Percentiles rank a stretch among this genome's conserved stretches.
These are phyloP conservation scores for Tadarida brasiliensis DNA, from an alignment of 2,797 vertebrate genomes.

Conservation along the genomic window DNA sequence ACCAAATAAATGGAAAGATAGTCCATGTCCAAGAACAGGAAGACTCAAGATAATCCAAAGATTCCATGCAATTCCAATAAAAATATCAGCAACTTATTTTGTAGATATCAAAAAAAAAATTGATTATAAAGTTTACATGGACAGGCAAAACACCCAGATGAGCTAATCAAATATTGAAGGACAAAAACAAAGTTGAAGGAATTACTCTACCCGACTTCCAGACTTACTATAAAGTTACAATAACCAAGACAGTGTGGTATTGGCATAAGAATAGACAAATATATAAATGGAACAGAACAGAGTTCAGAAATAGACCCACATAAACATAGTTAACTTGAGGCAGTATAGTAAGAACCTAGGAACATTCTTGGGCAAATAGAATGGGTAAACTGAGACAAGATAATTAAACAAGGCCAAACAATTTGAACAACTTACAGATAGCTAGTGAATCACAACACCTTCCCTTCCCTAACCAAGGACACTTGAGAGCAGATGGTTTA, in stretches of 20 bases:
- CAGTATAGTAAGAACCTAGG: too few species aligned
- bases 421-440: too few species aligned
- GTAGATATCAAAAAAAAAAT: not conserved
- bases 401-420: too few species aligned
- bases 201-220: not conserved
- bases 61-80: not conserved
- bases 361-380: too few species aligned
- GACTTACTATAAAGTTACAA: not conserved
- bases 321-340: not conserved
- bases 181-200: not conserved
- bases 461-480: too few species aligned
- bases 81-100: not conserved
- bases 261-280: not conserved
- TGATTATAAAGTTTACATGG: not conserved
- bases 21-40: not conserved
- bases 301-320: not conserved
- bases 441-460: not conserved
- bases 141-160: not conserved
- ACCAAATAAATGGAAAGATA: not conserved
- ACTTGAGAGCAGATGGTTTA: too few species aligned
- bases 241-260: not conserved
- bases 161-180: not conserved
- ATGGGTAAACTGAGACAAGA: too few species aligned
- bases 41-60: not conserved
- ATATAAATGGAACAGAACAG: not conserved